A percentile compares a stretch with the other conserved stretches of the same genome.
Conservation (phyloP, 2,888 invertebrate species). For the Antheraea yamamai region DNA sequence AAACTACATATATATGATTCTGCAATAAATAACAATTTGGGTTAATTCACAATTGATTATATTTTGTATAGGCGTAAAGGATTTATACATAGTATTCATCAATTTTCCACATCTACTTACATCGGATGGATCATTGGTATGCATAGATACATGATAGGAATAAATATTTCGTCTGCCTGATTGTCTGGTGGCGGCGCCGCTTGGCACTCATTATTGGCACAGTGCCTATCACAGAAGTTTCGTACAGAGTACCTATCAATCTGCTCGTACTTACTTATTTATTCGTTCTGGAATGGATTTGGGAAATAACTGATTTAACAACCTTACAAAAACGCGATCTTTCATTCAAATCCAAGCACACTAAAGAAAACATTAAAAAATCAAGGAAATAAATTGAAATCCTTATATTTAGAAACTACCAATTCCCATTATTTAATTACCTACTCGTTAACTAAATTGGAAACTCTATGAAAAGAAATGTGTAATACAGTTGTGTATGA, state of each 20-base stretch:
- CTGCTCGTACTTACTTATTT: background rate
- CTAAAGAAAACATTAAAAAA: no score
- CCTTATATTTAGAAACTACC: no score
- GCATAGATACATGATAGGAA: background rate
- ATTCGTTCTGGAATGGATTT: background rate
- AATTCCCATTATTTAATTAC: no score
- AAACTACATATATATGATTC: no score
- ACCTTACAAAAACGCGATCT: background rate
- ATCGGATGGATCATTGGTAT: background rate
- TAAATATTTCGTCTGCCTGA: background rate
- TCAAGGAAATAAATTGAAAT: no score
- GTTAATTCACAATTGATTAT: no score
- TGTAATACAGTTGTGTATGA: no score
- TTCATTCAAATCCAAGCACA: no score
- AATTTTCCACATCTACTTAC: background rate
- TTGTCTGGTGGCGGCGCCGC: background rate
- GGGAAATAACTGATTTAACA: background rate
- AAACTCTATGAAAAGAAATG: no score
- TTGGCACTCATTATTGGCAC: conserved; percentile 6
- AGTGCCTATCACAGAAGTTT: background rate
- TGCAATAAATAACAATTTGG: no score
- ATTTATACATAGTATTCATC: background rate
- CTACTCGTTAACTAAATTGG: no score
- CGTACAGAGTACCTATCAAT: background rate
- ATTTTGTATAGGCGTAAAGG: no score